These are phyloP conservation scores for Hydra vulgaris DNA, from an alignment of 30 jellyfish, hydroid and myxozoan species.

Conservation along the genomic window DNA sequence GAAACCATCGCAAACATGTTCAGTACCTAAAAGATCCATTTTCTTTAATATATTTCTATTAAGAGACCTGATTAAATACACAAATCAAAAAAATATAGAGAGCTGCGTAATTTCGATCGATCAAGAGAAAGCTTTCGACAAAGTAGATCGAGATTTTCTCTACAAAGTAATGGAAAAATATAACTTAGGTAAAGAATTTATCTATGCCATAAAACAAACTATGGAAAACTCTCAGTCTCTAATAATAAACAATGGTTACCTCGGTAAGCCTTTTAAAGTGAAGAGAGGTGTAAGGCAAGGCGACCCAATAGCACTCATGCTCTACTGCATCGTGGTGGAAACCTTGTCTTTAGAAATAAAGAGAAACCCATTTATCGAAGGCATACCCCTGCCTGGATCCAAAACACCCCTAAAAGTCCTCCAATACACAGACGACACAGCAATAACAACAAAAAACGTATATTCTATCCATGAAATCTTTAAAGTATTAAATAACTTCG, in stretches of 20 bases:
- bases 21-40: conserved; percentile 35
- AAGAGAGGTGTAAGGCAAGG: not conserved
- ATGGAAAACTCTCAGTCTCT: not conserved
- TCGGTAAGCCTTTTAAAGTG: not conserved
- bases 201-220: not conserved
- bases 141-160: conserved; percentile 34
- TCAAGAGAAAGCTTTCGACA: conserved; percentile 44
- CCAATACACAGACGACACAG: not conserved
- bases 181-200: not conserved
- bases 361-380: not conserved
- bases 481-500: not conserved
- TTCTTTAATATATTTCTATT: conserved; percentile 13
- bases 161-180: conserved; percentile 1
- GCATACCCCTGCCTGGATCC: not conserved
- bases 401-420: not conserved
- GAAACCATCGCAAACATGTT: conserved; percentile 26
- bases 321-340: not conserved
- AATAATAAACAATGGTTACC: not conserved
- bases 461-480: not conserved
- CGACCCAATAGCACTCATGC: not conserved
- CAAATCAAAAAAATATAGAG: conserved; percentile 4
- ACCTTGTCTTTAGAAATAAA: not conserved
- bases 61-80: conserved; percentile 12
- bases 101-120: conserved; percentile 16
- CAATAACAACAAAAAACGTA: not conserved